A percentile compares a stretch with the other conserved stretches of the same genome.
Evolutionary conservation across 1,140 invertebrate genomes (phyloP).

Genomic region (Thereuonema tuberculata): DNA sequence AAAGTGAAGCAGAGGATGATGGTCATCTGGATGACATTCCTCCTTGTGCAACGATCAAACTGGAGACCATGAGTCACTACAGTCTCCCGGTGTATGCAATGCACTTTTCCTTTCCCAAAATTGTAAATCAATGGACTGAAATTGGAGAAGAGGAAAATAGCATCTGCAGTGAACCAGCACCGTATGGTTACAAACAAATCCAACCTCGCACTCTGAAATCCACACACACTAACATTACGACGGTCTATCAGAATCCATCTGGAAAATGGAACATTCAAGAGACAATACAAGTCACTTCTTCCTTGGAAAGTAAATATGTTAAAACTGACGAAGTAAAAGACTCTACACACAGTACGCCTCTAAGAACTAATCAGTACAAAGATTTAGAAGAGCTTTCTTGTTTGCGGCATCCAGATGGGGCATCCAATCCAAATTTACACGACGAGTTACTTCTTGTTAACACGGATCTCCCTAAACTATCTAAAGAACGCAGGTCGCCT

Average conservation of each 20-base stretch:
- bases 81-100: background rate
- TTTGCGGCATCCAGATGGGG: constrained; percentile 70
- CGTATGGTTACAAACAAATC: too few relatives aligned
- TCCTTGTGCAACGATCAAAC: too few relatives aligned
- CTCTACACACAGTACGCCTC: too few relatives aligned
- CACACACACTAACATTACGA: too few relatives aligned
- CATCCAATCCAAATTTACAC: constrained; percentile 73
- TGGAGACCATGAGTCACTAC: background rate
- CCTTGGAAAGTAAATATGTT: too few relatives aligned
- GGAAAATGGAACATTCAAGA: too few relatives aligned
- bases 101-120: background rate
- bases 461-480: background rate
- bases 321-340: too few relatives aligned
- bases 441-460: background rate
- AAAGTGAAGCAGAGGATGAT: constrained; percentile 11
- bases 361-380: too few relatives aligned
- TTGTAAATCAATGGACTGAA: background rate
- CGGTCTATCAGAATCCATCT: too few relatives aligned
- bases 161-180: background rate
- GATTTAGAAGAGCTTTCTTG: too few relatives aligned
- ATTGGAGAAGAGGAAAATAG: background rate
- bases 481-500: constrained; percentile 22
- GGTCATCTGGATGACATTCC: background rate
- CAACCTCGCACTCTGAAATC: too few relatives aligned
- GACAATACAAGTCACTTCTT: too few relatives aligned